Conservation (phyloP, 2,888 invertebrate genomes). For the Byasa hedistus region DNA sequence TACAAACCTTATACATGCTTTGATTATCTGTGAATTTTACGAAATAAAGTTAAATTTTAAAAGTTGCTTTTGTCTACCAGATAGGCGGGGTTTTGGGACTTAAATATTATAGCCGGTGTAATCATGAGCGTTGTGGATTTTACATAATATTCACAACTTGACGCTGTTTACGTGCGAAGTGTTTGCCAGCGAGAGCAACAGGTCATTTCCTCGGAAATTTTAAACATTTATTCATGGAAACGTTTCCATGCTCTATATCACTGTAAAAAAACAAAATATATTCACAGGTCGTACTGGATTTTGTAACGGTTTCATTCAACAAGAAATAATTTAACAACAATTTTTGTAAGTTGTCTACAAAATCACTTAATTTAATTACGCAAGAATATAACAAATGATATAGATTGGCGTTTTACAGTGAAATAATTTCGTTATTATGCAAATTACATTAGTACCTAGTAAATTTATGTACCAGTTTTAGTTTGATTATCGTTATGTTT, state of each 20-base stretch:
- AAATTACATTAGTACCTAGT: too few species aligned
- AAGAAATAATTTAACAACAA: not conserved
- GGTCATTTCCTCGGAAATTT: slow-evolving; percentile 25
- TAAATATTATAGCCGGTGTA: not conserved
- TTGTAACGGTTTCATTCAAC: slow-evolving; percentile 14
- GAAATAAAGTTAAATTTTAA: too few species aligned
- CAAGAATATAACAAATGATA: too few species aligned
- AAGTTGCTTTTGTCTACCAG: too few species aligned
- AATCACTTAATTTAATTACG: too few species aligned
- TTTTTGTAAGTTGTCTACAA: not conserved
- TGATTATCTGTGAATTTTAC: too few species aligned
- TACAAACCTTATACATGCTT: too few species aligned
- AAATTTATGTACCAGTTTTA: too few species aligned
- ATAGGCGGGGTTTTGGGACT: too few species aligned
- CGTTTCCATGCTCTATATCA: slow-evolving; percentile 21
- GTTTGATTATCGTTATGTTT: too few species aligned
- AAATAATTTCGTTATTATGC: too few species aligned
- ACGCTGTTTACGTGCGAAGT: slow-evolving; percentile 19
- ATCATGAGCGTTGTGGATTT: slow-evolving; percentile 15
- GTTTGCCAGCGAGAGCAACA: slow-evolving; percentile 16
- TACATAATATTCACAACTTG: slow-evolving; percentile 24
- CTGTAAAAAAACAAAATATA: slow-evolving; percentile 2
- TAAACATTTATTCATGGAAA: slow-evolving; percentile 26
- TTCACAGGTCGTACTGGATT: slow-evolving; percentile 15
- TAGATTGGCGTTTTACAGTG: too few species aligned